phyloP scores from a whole-genome alignment of 2,888 invertebrate genomes.

The Apantesis nais region DNA sequence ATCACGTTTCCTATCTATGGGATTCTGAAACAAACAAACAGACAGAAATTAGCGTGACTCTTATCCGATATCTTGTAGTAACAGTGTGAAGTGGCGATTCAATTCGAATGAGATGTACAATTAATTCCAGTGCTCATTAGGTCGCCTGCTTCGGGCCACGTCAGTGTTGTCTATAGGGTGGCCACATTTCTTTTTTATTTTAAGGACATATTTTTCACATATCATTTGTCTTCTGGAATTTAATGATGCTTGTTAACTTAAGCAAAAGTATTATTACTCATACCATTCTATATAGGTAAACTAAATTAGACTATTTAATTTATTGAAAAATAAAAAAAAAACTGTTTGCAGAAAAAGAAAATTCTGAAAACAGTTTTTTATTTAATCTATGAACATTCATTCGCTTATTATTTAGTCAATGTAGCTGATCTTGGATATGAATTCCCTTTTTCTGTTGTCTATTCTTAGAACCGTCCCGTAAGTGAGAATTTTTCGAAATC shows the following conservation, averaged over 20 bases:
- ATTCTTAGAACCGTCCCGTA: neutral
- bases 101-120: constrained; percentile 71
- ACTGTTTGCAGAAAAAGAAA: neutral
- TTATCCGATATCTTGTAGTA: constrained; percentile 48
- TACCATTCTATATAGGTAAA: neutral
- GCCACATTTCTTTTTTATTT: neutral
- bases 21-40: constrained; percentile 39
- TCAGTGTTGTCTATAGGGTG: constrained; percentile 42
- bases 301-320: neutral
- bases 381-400: neutral
- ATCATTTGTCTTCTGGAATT: neutral
- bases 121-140: constrained; percentile 62
- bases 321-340: neutral
- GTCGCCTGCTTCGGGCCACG: constrained; percentile 40
- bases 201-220: neutral
- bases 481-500: neutral
- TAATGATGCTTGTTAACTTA: neutral
- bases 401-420: neutral
- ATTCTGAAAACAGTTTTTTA: neutral
- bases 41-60: constrained; percentile 35
- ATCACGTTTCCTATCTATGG: neutral
- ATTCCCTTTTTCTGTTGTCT: neutral
- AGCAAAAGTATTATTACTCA: neutral
- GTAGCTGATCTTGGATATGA: neutral
- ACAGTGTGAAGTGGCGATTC: constrained; percentile 67